These are phyloP conservation scores for Vireo altiloquus DNA, from an alignment of 2,113 vertebrate genomes.

Conservation along the genomic window DNA sequence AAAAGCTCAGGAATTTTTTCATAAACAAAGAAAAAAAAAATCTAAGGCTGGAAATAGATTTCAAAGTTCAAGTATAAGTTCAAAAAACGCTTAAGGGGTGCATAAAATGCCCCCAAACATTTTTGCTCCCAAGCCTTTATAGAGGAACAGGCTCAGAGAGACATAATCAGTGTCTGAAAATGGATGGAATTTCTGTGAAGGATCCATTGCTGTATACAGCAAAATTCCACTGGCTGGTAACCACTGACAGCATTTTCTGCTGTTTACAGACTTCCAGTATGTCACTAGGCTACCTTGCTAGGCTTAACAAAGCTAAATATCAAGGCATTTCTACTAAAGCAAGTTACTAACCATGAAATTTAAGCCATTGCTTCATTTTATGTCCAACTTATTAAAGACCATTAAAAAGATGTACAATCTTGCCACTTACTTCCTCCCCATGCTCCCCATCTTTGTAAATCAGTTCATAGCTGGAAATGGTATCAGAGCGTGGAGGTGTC, in stretches of 20 bases:
- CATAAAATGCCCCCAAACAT: not conserved
- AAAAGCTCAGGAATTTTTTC: not conserved
- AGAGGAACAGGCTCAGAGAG: not conserved
- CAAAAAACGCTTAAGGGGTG: not conserved
- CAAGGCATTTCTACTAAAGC: not conserved
- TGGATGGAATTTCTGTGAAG: not conserved
- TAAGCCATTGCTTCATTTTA: not conserved
- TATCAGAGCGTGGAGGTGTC: constrained; percentile 91
- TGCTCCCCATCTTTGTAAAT: constrained; percentile 95
- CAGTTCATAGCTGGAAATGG: constrained; percentile 91
- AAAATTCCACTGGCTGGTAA: not conserved
- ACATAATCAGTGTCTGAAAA: not conserved
- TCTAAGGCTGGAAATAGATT: not conserved
- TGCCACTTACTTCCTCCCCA: constrained; percentile 85
- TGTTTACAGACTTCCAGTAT: not conserved
- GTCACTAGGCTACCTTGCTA: not conserved
- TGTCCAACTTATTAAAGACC: not conserved
- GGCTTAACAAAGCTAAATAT: not conserved
- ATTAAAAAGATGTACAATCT: not conserved
- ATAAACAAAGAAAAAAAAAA: not conserved
- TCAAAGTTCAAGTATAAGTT: not conserved
- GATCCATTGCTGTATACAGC: accelerated
- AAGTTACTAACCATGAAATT: not conserved
- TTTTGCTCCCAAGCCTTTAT: not conserved
- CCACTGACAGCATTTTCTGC: not conserved